Conservation (phyloP, 2,797 vertebrate genomes). For the Myotis myotis region DNA sequence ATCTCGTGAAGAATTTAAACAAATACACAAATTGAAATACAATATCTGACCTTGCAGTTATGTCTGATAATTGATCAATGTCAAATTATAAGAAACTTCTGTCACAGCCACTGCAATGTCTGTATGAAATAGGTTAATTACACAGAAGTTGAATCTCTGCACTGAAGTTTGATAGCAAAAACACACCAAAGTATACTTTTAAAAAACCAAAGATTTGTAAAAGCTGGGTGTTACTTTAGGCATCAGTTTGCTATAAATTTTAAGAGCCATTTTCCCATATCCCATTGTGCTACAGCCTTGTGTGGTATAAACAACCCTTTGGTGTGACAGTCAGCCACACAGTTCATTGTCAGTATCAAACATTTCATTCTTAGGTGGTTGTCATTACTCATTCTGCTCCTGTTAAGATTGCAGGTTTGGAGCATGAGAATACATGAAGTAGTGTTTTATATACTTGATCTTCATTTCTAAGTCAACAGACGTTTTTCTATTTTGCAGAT, state of each 20-base stretch:
- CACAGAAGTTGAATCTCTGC: slow-evolving; percentile 11
- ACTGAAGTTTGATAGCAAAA: slow-evolving; percentile 20
- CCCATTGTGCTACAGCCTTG: background rate
- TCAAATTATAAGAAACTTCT: slow-evolving; percentile 81
- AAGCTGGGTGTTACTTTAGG: slow-evolving; percentile 47
- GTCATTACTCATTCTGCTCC: slow-evolving; percentile 35
- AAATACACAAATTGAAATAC: slow-evolving; percentile 78
- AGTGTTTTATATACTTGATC: slow-evolving; percentile 1
- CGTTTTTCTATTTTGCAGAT: slow-evolving; percentile 29
- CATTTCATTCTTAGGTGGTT: slow-evolving; percentile 45
- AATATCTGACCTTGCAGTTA: slow-evolving; percentile 85
- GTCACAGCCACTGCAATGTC: slow-evolving; percentile 74
- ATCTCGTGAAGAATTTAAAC: slow-evolving; percentile 84
- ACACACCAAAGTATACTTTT: background rate
- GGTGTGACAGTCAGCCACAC: background rate
- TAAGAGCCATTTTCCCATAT: slow-evolving; percentile 29
- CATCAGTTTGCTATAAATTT: background rate
- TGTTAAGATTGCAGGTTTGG: background rate
- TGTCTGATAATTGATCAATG: slow-evolving; percentile 82
- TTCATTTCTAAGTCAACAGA: slow-evolving; percentile 27
- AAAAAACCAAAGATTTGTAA: slow-evolving; percentile 18
- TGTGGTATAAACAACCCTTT: slow-evolving; percentile 19
- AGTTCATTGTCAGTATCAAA: slow-evolving; percentile 41
- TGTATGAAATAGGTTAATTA: slow-evolving; percentile 50
- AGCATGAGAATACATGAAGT: background rate